Conservation (phyloP, 2,113 vertebrate species). For the Psettodes erumei region DNA sequence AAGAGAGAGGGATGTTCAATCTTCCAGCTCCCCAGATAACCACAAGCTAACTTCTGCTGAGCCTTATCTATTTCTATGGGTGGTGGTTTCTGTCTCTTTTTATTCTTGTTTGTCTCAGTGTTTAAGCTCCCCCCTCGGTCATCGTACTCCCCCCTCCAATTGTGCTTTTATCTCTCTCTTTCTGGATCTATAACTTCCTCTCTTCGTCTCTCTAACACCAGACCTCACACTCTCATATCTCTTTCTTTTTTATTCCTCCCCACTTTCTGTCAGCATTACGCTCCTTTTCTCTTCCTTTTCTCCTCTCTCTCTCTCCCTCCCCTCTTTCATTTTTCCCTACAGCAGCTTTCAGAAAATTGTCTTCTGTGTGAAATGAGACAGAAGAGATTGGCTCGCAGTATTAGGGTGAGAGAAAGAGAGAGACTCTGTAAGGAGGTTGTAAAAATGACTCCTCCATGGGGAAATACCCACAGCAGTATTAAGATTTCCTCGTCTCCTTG, state of each 20-base stretch:
- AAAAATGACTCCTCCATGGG: slow-evolving; percentile 77
- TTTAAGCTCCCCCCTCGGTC: not conserved
- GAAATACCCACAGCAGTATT: slow-evolving; percentile 79
- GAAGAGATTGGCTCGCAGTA: slow-evolving; percentile 71
- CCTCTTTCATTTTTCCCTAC: slow-evolving; percentile 45
- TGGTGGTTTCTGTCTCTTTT: slow-evolving; percentile 20
- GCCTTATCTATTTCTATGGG: slow-evolving; percentile 40
- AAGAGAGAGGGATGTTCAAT: slow-evolving; percentile 66
- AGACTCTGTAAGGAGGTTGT: slow-evolving; percentile 71
- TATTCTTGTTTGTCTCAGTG: slow-evolving; percentile 38
- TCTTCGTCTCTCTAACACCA: slow-evolving; percentile 24
- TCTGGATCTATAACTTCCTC: slow-evolving; percentile 24
- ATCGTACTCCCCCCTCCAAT: slow-evolving; percentile 1
- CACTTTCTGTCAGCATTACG: slow-evolving; percentile 9
- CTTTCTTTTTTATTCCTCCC: slow-evolving; percentile 17
- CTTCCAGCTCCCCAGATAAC: slow-evolving; percentile 60
- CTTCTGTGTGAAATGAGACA: slow-evolving; percentile 68
- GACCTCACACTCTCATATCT: slow-evolving; percentile 35
- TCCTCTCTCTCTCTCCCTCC: not conserved
- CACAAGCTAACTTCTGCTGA: slow-evolving; percentile 55
- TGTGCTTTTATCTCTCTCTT: slow-evolving; percentile 24
- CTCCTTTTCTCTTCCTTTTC: slow-evolving; percentile 29
- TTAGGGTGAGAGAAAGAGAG: slow-evolving; percentile 51
- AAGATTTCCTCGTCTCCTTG: slow-evolving; percentile 76
- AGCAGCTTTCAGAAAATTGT: slow-evolving; percentile 66